Evolutionary conservation across 2,113 vertebrate genomes (phyloP), one percentile per base, ranked within the genome.

Genomic region (Rana temporaria): DNA sequence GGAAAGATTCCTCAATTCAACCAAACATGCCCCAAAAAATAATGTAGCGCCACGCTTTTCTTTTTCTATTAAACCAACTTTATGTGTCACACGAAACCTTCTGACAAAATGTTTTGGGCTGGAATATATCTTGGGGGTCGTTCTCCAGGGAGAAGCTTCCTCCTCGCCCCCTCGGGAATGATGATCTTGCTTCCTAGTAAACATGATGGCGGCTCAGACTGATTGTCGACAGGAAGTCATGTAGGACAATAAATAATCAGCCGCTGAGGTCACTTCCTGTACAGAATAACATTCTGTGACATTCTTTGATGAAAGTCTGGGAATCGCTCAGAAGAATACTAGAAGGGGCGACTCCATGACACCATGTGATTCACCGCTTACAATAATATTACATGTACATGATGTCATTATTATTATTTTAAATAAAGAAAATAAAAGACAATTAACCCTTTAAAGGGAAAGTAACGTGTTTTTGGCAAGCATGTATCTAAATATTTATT

Each of bases 181-280:
- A 67, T 82, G 72, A 82, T 76, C 60, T 68, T 12, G 52, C 60
- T 82, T 82, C 81, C 81, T 76, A 67, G 63, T 82, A 82, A 82
- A 82, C 71, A 76, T 19, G 62, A 34, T 52, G 62, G 70, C 19
- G 63, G n/a, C 52, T 55, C 22, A 34, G 53, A 24, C 63, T 75
- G 26, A 82, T 66, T 82, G 71, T 82, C 76, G 56, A 34, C 71
- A 82, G 81, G 81, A 82, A 82, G 63, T 76, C 42, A 19, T 74
- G 72, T 16, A 59, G 81, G 72, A 76, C 81, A 82, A 82, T 82
- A 82, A 76, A 82, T 82, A 82, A 76, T 76, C 71, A 68, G 20
- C 17, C 26, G 15, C 63, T 82, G 71, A 82, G 64, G 81, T 82
- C 71, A 82, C 70, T 82, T 82, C 81, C 81, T 82, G 71, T 24